A percentile compares a stretch with the other conserved stretches of the same genome.
Conservation (phyloP, 1,140 invertebrate species). For the Mya arenaria region DNA sequence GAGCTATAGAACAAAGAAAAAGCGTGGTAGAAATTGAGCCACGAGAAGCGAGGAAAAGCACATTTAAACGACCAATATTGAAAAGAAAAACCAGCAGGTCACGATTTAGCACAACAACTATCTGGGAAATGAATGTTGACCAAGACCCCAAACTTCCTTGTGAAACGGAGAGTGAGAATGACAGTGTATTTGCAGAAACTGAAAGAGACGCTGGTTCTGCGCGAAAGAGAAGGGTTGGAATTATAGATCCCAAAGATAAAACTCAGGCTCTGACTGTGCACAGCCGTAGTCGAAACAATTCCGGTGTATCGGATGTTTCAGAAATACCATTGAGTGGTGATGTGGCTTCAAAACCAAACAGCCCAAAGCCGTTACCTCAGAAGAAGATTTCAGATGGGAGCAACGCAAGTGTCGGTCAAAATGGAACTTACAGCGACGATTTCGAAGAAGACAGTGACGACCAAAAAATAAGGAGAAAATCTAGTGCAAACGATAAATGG, state of each 20-base stretch:
- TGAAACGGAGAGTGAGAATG: background rate
- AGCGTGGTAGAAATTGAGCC: background rate
- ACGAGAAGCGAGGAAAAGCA: background rate
- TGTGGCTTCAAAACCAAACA: too few species aligned
- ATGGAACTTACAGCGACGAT: too few species aligned
- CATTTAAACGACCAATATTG: constrained; percentile 26
- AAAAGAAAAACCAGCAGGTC: constrained; percentile 27
- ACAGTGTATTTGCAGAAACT: background rate
- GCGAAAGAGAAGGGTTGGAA: constrained; percentile 1
- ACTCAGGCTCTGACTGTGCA: too few species aligned
- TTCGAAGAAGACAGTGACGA: background rate
- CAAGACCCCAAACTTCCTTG: background rate
- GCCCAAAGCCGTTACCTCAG: too few species aligned
- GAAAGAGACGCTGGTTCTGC: background rate
- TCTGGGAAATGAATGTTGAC: constrained; percentile 52
- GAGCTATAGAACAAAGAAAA: constrained; percentile 23
- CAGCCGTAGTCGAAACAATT: background rate
- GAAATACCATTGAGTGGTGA: background rate
- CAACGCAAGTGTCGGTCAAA: too few species aligned
- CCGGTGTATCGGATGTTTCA: background rate
- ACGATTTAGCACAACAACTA: constrained; percentile 47
- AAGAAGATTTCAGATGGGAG: too few species aligned
- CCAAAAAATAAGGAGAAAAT: background rate
- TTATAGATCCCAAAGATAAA: too few species aligned
- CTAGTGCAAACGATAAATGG: background rate